These are phyloP conservation scores for Nasua narica DNA, from an alignment of 2,797 vertebrate species.

Conservation along the genomic window DNA sequence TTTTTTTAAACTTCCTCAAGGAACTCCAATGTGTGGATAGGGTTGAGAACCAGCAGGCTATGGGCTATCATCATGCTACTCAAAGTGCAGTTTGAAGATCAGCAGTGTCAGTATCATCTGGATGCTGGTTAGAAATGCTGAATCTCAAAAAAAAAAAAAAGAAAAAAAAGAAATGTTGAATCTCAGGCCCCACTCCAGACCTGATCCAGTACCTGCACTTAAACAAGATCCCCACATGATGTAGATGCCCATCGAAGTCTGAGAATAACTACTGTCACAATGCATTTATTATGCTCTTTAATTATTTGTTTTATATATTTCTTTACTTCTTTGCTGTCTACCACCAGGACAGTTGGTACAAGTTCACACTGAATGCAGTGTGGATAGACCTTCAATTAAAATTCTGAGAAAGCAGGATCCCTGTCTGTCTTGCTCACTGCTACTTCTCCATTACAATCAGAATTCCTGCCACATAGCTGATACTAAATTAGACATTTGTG, in stretches of 20 bases:
- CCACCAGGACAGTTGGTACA: not conserved
- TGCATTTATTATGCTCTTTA: not conserved
- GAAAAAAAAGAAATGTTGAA: not conserved
- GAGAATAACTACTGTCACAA: not conserved
- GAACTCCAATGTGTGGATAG: not conserved
- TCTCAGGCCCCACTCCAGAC: not conserved
- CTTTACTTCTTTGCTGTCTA: not conserved
- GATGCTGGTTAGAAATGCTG: not conserved
- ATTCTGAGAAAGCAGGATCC: not conserved
- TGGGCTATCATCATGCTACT: not conserved
- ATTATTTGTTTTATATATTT: not conserved
- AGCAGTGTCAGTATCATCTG: not conserved
- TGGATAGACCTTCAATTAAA: not conserved
- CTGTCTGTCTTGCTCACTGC: not conserved
- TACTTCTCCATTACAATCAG: not conserved
- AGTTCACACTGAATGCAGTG: not conserved
- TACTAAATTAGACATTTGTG: not conserved
- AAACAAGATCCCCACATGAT: not conserved
- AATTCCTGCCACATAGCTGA: not conserved
- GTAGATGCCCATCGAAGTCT: not conserved
- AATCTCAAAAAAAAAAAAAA: no score
- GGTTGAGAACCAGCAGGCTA: not conserved
- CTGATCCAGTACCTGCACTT: not conserved
- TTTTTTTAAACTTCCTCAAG: not conserved
- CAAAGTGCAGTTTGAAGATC: rapidly evolving